These are phyloP conservation scores for Solenopsis invicta DNA, from an alignment of 1,140 invertebrate genomes.

Conservation along the genomic window DNA sequence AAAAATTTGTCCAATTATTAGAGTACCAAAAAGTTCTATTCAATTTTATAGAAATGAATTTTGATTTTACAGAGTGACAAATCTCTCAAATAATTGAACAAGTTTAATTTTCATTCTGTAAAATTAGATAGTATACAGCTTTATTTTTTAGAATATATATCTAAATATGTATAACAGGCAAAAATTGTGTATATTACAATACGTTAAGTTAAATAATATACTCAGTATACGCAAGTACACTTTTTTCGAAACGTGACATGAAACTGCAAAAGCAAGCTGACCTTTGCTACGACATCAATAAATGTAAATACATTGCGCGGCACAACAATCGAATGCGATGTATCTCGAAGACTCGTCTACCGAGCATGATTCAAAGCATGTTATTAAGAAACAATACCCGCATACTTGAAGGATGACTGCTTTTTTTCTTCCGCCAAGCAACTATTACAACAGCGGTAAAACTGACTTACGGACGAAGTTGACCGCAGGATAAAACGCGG, in stretches of 20 bases:
- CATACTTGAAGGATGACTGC: slow-evolving; percentile 73
- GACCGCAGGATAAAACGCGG: slow-evolving; percentile 60
- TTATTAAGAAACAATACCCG: slow-evolving; percentile 71
- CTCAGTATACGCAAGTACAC: not conserved
- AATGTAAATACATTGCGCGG: slow-evolving; percentile 39
- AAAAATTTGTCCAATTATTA: no score
- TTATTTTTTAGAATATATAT: not conserved
- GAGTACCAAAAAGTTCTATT: no score
- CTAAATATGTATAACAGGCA: not conserved
- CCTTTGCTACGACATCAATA: slow-evolving; percentile 43
- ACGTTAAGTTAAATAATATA: not conserved
- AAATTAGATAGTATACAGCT: not conserved
- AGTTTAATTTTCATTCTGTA: no score
- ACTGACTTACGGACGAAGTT: slow-evolving; percentile 57
- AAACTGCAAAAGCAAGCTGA: slow-evolving; percentile 32
- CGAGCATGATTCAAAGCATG: slow-evolving; percentile 57
- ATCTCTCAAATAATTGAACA: no score
- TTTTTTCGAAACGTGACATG: not conserved
- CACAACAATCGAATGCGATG: slow-evolving; percentile 57
- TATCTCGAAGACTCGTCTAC: slow-evolving; percentile 45
- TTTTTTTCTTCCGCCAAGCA: slow-evolving; percentile 66
- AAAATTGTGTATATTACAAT: not conserved
- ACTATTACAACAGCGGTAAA: slow-evolving; percentile 64
- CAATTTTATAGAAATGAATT: no score
- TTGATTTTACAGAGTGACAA: no score